Conservation (phyloP, 2,797 vertebrate species). For the Aselliscus stoliczkanus region DNA sequence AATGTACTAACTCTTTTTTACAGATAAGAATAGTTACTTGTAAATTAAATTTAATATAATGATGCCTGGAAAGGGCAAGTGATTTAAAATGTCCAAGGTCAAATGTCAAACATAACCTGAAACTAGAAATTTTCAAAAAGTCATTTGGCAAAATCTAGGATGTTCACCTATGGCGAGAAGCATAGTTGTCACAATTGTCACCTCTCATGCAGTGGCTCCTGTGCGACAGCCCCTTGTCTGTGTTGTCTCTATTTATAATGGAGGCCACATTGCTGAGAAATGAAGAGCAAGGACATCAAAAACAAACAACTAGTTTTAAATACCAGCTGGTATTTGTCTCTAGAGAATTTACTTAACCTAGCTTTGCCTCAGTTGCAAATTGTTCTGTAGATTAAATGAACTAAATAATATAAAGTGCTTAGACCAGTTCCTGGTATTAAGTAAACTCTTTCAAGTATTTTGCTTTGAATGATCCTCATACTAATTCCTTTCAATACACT, state of each 20-base stretch:
- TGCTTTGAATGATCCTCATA: neutral
- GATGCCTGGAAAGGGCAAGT: neutral
- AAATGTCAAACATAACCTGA: neutral
- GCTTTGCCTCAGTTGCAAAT: neutral
- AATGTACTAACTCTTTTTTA: neutral
- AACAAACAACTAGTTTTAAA: neutral
- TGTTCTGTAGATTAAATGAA: neutral
- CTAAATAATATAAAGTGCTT: neutral
- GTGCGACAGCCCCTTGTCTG: accelerated
- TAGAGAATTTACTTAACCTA: neutral
- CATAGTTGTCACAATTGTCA: accelerated
- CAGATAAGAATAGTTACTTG: neutral
- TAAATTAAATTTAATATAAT: neutral
- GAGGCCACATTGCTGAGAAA: neutral
- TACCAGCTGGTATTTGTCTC: neutral
- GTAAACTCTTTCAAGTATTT: neutral
- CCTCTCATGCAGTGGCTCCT: neutral
- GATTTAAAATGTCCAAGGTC: neutral
- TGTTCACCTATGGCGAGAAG: neutral
- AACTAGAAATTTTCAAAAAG: neutral
- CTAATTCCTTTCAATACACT: neutral
- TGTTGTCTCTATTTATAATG: neutral
- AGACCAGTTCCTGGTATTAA: neutral
- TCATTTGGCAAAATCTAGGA: too few species aligned
- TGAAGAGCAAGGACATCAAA: neutral